A percentile compares a stretch with the other conserved stretches of the same genome.
These are phyloP conservation scores for Oceanites oceanicus DNA, from an alignment of 2,113 vertebrate species.

Conservation along the genomic window DNA sequence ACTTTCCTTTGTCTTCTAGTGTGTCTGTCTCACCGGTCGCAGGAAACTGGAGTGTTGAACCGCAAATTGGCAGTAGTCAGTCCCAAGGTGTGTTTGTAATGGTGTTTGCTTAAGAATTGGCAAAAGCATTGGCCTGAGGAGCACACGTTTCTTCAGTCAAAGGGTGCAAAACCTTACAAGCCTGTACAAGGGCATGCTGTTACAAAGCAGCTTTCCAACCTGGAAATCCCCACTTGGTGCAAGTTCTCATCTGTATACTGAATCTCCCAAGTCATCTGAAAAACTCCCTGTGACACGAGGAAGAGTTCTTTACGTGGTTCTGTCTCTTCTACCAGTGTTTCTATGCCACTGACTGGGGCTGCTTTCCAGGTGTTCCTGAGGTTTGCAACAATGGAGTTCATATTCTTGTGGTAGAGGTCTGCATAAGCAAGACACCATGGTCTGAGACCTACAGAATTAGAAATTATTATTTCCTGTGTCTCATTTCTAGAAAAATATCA, in stretches of 20 bases:
- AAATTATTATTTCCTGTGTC: neutral
- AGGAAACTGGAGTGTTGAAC: neutral
- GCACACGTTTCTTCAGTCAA: fast-evolving
- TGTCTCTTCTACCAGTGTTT: neutral
- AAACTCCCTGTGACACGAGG: fast-evolving
- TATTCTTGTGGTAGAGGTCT: neutral
- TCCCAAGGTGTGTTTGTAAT: neutral
- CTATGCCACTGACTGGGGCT: neutral
- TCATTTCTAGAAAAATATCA: neutral
- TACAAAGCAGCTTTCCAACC: neutral
- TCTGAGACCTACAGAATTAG: neutral
- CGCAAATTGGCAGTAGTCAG: neutral
- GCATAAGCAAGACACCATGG: neutral
- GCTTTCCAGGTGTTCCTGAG: neutral
- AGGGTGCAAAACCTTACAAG: neutral
- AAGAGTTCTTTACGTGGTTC: neutral
- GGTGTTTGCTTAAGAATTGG: neutral
- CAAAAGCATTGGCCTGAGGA: neutral
- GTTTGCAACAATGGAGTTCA: neutral
- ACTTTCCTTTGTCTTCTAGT: slow-evolving; percentile 5
- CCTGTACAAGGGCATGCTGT: neutral
- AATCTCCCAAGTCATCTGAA: neutral
- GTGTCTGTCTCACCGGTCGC: neutral
- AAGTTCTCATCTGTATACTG: neutral
- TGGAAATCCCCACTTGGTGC: neutral